Evolutionary conservation across 1,140 invertebrate genomes (phyloP).

Genomic region (Bombus turneri): DNA sequence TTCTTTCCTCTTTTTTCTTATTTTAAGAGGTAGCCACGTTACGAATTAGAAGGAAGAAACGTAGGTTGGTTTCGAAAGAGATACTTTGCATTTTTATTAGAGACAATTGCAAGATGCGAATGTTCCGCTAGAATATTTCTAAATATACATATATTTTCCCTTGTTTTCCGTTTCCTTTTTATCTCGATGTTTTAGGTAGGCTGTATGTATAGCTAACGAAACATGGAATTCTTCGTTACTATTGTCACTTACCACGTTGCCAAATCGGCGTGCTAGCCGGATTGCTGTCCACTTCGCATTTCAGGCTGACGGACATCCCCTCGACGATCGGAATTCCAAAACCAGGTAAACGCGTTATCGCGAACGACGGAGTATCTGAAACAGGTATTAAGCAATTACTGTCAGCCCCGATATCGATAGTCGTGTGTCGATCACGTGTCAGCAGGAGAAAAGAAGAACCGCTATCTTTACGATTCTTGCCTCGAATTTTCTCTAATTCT

Average conservation of each 20-base stretch:
- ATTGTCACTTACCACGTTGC: conserved; percentile 84
- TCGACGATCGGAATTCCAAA: conserved; percentile 93
- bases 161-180: background rate
- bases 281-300: conserved; percentile 95
- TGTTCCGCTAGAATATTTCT: background rate
- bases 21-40: background rate
- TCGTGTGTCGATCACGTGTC: conserved; percentile 24
- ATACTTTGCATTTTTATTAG: background rate
- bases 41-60: background rate
- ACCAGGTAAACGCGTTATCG: conserved; percentile 93
- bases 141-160: background rate
- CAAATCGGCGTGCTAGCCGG: conserved; percentile 93
- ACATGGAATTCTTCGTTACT: conserved; percentile 33
- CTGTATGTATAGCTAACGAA: background rate
- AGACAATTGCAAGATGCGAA: background rate
- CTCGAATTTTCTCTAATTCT: background rate
- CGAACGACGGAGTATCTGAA: conserved; percentile 94
- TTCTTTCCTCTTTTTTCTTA: background rate
- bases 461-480: background rate
- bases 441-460: background rate
- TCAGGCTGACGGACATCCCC: conserved; percentile 92
- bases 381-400: conserved; percentile 74
- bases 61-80: background rate
- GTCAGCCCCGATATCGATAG: conserved; percentile 44
- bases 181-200: no score